Conservation (phyloP, 2,113 vertebrate species). For the Erinaceus europaeus region DNA sequence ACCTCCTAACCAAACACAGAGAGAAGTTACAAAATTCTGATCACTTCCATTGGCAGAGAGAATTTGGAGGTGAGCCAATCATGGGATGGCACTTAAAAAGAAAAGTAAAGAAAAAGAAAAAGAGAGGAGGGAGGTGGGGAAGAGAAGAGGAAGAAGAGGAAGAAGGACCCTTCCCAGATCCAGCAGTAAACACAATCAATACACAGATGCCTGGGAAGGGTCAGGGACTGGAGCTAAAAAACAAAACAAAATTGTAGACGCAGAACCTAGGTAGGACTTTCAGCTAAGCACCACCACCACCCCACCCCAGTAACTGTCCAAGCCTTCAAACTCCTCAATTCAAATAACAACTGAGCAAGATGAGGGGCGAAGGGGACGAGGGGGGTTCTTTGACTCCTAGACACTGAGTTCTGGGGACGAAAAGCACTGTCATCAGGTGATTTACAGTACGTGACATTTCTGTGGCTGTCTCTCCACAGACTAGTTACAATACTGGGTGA, state of each 20-base stretch:
- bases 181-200: slow-evolving; percentile 69
- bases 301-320: slow-evolving; percentile 26
- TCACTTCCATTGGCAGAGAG: slow-evolving; percentile 51
- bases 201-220: slow-evolving; percentile 68
- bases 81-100: slow-evolving; percentile 40
- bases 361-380: slow-evolving; percentile 48
- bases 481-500: slow-evolving; percentile 77
- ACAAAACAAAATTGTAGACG: slow-evolving; percentile 68
- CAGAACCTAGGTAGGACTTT: slow-evolving; percentile 64
- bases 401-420: slow-evolving; percentile 65
- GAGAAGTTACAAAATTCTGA: slow-evolving; percentile 63
- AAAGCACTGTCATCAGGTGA: slow-evolving; percentile 64
- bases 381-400: slow-evolving; percentile 54
- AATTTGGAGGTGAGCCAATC: slow-evolving; percentile 54
- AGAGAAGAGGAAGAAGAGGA: too few relatives aligned
- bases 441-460: slow-evolving; percentile 78
- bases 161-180: slow-evolving; percentile 50
- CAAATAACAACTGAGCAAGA: slow-evolving; percentile 52
- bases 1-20: slow-evolving; percentile 72
- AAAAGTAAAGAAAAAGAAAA: not conserved
- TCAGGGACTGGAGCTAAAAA: slow-evolving; percentile 29
- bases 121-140: too few relatives aligned
- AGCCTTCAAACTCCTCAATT: slow-evolving; percentile 45
- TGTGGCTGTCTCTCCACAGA: slow-evolving; percentile 75
- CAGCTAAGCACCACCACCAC: too few relatives aligned